Base-by-base conservation (phyloP, 2,888 invertebrate genomes). In the Macrosoma leucophasiata region DNA sequence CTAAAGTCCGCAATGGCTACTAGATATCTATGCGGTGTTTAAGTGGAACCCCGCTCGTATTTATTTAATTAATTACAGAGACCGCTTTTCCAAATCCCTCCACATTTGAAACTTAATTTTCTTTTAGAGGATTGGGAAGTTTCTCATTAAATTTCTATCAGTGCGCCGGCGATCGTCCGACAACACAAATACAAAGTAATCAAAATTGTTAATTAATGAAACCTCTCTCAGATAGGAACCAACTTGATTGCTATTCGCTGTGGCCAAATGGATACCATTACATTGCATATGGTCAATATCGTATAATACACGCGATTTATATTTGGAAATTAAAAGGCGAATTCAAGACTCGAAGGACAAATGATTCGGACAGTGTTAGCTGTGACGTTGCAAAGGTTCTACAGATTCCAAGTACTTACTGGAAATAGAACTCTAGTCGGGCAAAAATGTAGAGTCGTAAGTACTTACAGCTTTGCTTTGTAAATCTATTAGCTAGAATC, bases 151-250 rank as follows among this genome's bases (percentile, higher is more conserved):
- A 69, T 72, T 65, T 66, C 64, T 61, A 67, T 69, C 62, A 43
- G 43, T 42, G 45, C 33, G 45, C 43, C 48, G 42, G 42, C 50
- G 49, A 49, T 54, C 54, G 48, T 39, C 52, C 49, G 53, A 55
- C 56, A 75, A 75, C 64, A 74, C 66, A 75, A 75, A 77, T 69
- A 70, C 47, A 63, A 73, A 75, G 70, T 68, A 71, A 75, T 75
- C 62, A 66, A 71, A 72, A 71, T 63, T 63, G 57, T 60, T 68
- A 71, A 56, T 60, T 68, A 71, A 71, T 74, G 59, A 61, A 69
- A 63, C 38, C 47, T 52, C 36, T 48, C 46, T 46, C 33, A 37
- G 34, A 40, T 30, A 22, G 27, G 39, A 40, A 28, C 37, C 34
- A 37, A 42, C 31, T 43, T 41, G 36, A 40, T 46, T 32, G 33